phyloP scores from a whole-genome alignment of 2,797 vertebrate species.

The Lerista edwardsae region DNA sequence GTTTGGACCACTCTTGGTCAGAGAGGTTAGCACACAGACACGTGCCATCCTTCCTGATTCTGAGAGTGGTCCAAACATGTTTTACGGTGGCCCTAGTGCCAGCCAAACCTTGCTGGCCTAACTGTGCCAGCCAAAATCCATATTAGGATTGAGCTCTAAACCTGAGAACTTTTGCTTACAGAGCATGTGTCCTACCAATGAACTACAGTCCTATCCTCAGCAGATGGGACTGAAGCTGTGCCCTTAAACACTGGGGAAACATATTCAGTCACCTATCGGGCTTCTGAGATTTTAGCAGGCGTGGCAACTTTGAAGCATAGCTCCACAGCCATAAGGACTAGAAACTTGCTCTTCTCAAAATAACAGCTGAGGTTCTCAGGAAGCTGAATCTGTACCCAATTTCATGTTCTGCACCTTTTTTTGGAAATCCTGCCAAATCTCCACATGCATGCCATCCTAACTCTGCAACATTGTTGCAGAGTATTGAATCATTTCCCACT shows the following conservation, averaged over 20 bases:
- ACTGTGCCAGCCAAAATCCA: too few relatives aligned
- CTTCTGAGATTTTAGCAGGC: background rate
- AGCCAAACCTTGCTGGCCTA: too few relatives aligned
- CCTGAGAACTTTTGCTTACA: background rate
- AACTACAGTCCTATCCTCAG: too few relatives aligned
- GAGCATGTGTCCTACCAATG: too few relatives aligned
- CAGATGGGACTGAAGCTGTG: too few relatives aligned
- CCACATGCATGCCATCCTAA: background rate
- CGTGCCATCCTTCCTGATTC: too few relatives aligned
- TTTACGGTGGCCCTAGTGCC: too few relatives aligned
- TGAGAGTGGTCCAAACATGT: too few relatives aligned
- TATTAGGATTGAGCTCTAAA: too few relatives aligned
- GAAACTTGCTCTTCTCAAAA: background rate
- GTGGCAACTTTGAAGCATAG: background rate
- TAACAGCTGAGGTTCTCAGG: background rate
- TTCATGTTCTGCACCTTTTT: background rate
- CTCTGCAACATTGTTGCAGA: background rate
- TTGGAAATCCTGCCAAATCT: conserved; percentile 22
- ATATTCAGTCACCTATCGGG: background rate
- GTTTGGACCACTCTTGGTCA: too few relatives aligned
- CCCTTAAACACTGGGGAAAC: background rate
- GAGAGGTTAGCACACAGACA: too few relatives aligned
- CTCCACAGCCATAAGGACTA: background rate
- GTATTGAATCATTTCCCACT: conserved; percentile 13
- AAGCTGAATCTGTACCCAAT: background rate